Evolutionary conservation across 2,888 invertebrate species (phyloP).

Genomic region (Caradrina kadenii): DNA sequence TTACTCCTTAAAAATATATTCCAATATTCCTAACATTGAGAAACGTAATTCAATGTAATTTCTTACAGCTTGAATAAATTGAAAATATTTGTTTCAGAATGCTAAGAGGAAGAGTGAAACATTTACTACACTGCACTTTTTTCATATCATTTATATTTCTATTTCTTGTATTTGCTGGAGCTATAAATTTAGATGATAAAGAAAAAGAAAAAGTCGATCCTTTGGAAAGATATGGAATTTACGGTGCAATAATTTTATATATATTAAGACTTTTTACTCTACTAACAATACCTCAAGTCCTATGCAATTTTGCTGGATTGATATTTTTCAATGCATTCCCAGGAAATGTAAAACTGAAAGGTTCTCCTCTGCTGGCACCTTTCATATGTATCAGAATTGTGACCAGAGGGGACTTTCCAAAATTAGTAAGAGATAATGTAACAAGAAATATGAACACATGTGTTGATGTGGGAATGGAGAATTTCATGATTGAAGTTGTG

Average conservation of each 20-base stretch:
- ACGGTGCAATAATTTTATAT: constrained; percentile 94
- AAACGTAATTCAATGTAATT: no score
- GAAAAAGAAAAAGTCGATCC: constrained; percentile 93
- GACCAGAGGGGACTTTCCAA: constrained; percentile 98
- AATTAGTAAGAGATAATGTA: constrained; percentile 96
- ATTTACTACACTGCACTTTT: constrained; percentile 94
- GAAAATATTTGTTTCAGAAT: constrained; percentile 81
- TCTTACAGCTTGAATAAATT: not conserved
- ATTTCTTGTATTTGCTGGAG: constrained; percentile 93
- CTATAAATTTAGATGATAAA: constrained; percentile 90
- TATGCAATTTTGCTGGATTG: constrained; percentile 96
- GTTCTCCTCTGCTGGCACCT: constrained; percentile 97
- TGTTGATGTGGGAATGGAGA: constrained; percentile 97
- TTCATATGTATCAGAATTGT: constrained; percentile 98
- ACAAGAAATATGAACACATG: constrained; percentile 96
- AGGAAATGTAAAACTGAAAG: constrained; percentile 96
- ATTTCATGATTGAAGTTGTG: constrained; percentile 98
- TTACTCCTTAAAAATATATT: not conserved
- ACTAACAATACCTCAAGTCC: constrained; percentile 96
- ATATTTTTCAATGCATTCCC: constrained; percentile 98
- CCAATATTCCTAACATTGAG: not conserved
- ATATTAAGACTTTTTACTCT: constrained; percentile 94
- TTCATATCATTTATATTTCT: constrained; percentile 93
- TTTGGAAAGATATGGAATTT: constrained; percentile 95
- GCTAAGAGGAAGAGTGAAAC: constrained; percentile 93